Base-by-base conservation (phyloP, 2,797 vertebrate genomes). In the Luscinia megarhynchos region DNA sequence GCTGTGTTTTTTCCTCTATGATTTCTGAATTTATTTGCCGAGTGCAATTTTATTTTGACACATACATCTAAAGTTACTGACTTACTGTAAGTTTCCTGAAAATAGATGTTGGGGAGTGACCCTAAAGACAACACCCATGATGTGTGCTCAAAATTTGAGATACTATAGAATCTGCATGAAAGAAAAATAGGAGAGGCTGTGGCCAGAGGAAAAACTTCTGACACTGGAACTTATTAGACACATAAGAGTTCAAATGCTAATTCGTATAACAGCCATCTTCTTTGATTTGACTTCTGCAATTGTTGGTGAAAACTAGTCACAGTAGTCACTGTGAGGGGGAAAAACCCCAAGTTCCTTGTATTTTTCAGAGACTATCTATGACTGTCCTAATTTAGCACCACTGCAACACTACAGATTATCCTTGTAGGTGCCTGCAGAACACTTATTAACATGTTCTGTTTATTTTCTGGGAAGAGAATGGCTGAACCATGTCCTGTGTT, bases 41-140 rank as follows among this genome's bases (percentile, higher is more conserved):
- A 92, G 21, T 69, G 16, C 40, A 45, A 24, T 93, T 93, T 90
- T 82, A 78, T 70, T 94, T 94, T 78, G 74, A 73, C 26, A 32
- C 11, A 13, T 19, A 19, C 6, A 9, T 58, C 86, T 75, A 38
- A 78, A 81, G 62, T 54, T 54, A 61, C n/a, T 61, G 53, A 53
- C 5, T 83, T 95, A 41, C 50, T 66, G 0, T 38, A 72, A 75
- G 6, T 58, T 86, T 55, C n/a, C 54, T 86, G 66, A 87, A 78
- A 86, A 58, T 2, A 78, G 23, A 22, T 76, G 34, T 7, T 68
- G 62, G 2, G 21, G 20, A 68, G 32, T 62, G 83, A 20, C 34
- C 69, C 14, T 55, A 20, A 3, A 64, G 46, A 17, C 36, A 88
- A 12, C 27, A 46, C 8, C 48, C 9, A 12, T 45, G 27, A 24